Evolutionary conservation across 2,888 invertebrate genomes (phyloP).

Genomic region (Junonia oenone): DNA sequence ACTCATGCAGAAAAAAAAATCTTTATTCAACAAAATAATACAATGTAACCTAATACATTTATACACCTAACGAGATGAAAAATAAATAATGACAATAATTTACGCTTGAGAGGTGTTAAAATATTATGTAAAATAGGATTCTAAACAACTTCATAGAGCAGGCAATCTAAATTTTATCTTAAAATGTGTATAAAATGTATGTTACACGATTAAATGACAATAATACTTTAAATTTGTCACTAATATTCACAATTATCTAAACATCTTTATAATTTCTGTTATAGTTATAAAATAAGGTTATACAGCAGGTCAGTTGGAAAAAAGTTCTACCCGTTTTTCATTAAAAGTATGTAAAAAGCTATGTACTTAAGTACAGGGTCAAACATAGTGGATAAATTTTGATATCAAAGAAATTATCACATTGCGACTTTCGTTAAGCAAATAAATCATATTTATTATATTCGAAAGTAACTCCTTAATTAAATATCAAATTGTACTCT

Average conservation of each 20-base stretch:
- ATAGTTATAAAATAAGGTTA: not conserved
- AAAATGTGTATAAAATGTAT: conserved; percentile 16
- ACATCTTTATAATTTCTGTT: conserved; percentile 1
- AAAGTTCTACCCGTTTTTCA: not conserved
- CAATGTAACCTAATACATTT: conserved; percentile 24
- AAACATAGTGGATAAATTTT: not conserved
- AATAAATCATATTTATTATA: not conserved
- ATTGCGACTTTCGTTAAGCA: not conserved
- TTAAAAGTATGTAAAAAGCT: not conserved
- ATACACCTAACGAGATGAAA: conserved; percentile 21
- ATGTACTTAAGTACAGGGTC: conserved; percentile 14
- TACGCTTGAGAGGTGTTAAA: conserved; percentile 13
- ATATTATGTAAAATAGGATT: not conserved
- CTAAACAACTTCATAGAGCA: not conserved
- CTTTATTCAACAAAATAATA: conserved; percentile 30
- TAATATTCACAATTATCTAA: conserved; percentile 6
- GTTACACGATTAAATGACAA: conserved; percentile 8
- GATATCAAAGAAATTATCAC: not conserved
- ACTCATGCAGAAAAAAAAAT: conserved; percentile 26
- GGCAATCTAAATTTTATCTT: not conserved
- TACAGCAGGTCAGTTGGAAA: not conserved
- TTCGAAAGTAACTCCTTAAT: conserved; percentile 3
- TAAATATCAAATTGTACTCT: not conserved
- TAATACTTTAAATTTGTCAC: conserved; percentile 29
- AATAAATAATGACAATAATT: conserved; percentile 32